Percentiles rank a stretch among this genome's conserved stretches.
Evolutionary conservation across 2,797 vertebrate species (phyloP).

Genomic region (Peromyscus aztecus): DNA sequence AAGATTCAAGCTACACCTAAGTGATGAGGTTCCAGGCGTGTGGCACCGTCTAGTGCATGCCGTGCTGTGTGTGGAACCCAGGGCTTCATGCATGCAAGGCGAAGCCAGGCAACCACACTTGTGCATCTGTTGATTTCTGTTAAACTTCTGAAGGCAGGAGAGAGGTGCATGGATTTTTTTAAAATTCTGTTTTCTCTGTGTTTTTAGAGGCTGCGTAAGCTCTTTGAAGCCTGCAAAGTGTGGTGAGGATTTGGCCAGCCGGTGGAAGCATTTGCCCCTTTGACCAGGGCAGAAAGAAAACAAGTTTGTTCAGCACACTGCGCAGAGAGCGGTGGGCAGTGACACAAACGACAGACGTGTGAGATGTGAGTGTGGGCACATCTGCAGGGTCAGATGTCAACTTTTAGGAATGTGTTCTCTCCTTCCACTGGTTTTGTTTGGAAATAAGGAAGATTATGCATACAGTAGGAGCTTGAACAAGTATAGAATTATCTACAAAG

Average conservation of each 20-base stretch:
- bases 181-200: background rate
- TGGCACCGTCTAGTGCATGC: background rate
- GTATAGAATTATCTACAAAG: background rate
- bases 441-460: background rate
- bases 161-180: background rate
- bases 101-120: background rate
- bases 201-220: background rate
- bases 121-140: background rate
- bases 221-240: background rate
- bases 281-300: background rate
- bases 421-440: background rate
- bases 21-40: background rate
- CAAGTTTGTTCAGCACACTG: background rate
- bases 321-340: background rate
- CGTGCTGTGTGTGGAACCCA: background rate
- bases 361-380: background rate
- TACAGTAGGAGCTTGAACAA: background rate
- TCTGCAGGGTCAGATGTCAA: no score
- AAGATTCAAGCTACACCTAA: no score
- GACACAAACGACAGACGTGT: background rate
- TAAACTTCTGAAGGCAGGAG: background rate
- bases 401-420: background rate
- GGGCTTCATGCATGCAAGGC: background rate
- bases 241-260: background rate
- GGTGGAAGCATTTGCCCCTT: background rate